Conservation (phyloP, 2,113 vertebrate species). For the Lethenteron camtschaticum region DNA sequence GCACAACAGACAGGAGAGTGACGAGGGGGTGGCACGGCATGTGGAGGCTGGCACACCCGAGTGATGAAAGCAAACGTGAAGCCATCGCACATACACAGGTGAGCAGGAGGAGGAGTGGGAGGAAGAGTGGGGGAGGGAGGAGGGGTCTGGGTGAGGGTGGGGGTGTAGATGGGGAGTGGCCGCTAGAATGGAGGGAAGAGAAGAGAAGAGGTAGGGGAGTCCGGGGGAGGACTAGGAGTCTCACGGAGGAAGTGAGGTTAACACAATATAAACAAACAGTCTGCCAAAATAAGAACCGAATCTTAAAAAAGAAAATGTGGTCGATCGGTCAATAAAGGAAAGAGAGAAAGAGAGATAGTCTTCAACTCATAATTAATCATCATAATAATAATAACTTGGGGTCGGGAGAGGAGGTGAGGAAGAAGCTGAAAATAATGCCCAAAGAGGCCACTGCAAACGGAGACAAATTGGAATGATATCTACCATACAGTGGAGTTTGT, state of each 20-base stretch:
- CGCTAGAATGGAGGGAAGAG: neutral
- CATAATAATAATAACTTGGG: neutral
- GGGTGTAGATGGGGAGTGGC: conserved; percentile 12
- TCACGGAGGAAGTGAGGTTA: neutral
- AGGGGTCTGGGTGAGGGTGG: conserved; percentile 9
- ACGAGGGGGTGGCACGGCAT: too few relatives aligned
- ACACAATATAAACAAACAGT: neutral
- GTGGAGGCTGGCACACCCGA: too few relatives aligned
- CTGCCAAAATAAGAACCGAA: neutral
- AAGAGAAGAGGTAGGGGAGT: neutral
- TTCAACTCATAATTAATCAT: neutral
- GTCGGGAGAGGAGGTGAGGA: conserved; percentile 18
- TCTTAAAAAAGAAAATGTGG: neutral
- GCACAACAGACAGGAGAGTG: too few relatives aligned
- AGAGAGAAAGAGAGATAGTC: neutral
- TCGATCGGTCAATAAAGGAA: too few relatives aligned
- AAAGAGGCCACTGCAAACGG: conserved; percentile 20
- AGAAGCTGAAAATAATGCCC: conserved; percentile 14
- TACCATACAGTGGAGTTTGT: conserved; percentile 99
- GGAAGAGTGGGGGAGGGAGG: neutral
- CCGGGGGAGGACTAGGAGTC: neutral
- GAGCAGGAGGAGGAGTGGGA: conserved; percentile 6
- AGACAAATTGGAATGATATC: conserved; percentile 95
- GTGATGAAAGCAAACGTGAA: too few relatives aligned
- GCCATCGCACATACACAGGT: too few relatives aligned